Evolutionary conservation across 2,797 vertebrate genomes (phyloP).

Genomic region (Pipistrellus kuhlii): DNA sequence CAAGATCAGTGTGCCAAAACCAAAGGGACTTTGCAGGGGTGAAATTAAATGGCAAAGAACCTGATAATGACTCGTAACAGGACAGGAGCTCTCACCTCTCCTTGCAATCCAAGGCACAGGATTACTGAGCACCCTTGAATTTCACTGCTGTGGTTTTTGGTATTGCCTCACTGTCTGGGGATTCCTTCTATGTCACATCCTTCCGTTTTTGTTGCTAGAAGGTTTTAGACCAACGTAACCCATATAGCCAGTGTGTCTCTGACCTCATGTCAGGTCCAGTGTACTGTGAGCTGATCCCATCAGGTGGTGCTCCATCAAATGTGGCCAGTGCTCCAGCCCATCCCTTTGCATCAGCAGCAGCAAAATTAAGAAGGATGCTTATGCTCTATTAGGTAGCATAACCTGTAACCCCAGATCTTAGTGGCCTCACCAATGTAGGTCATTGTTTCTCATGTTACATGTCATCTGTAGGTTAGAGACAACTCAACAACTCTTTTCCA

Average conservation of each 20-base stretch:
- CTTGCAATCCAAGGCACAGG: not conserved
- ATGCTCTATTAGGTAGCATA: not conserved
- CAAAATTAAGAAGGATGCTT: not conserved
- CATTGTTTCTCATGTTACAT: not conserved
- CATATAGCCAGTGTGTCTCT: not conserved
- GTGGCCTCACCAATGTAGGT: not conserved
- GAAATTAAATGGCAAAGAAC: not conserved
- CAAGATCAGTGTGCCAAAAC: not conserved
- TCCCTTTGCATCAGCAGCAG: not conserved
- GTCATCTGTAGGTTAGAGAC: not conserved
- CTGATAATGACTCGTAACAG: not conserved
- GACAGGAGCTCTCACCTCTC: not conserved
- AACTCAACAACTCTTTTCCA: not conserved
- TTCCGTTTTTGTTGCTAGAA: not conserved
- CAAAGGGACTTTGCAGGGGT: not conserved
- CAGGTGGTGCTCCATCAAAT: too few relatives aligned
- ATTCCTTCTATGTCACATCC: not conserved
- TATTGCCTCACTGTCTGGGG: constrained; percentile 34
- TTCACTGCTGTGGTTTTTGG: not conserved
- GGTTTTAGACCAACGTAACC: not conserved
- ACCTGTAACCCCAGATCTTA: not conserved
- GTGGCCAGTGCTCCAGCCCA: not conserved
- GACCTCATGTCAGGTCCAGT: not conserved
- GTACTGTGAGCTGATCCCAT: not conserved
- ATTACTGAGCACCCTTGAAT: not conserved